These are phyloP conservation scores for Mustelus asterias DNA, from an alignment of 2,113 vertebrate species.

Conservation along the genomic window DNA sequence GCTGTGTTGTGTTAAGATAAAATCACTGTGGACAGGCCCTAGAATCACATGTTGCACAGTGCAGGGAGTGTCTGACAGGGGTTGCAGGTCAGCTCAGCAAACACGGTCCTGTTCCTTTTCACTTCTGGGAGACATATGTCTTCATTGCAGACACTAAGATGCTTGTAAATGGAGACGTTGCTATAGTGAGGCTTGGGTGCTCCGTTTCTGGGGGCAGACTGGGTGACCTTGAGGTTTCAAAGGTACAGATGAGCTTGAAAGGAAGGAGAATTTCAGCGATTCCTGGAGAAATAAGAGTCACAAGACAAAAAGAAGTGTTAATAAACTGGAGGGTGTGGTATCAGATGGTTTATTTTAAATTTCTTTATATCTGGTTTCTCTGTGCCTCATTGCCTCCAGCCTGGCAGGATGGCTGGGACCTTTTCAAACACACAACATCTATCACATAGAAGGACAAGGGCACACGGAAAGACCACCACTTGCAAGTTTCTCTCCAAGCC, in stretches of 20 bases:
- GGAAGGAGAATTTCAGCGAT: background rate
- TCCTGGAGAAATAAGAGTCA: background rate
- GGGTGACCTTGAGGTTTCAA: slow-evolving; percentile 23
- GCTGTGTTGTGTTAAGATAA: slow-evolving; percentile 34
- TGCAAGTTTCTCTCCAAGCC: no score
- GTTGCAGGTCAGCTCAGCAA: slow-evolving; percentile 24
- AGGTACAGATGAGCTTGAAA: slow-evolving; percentile 24
- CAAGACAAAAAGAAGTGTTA: background rate
- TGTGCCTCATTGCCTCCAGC: background rate
- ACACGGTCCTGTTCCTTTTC: slow-evolving; percentile 21
- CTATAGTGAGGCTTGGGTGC: slow-evolving; percentile 35
- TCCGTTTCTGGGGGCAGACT: background rate
- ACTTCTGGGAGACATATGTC: background rate
- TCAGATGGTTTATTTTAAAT: background rate
- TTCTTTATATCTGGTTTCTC: background rate
- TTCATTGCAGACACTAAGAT: slow-evolving; percentile 16
- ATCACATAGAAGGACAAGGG: background rate
- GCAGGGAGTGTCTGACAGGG: slow-evolving; percentile 15
- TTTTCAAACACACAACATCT: background rate
- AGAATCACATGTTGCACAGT: slow-evolving; percentile 13
- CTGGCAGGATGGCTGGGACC: background rate
- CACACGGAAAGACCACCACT: no score
- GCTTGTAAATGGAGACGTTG: slow-evolving; percentile 21
- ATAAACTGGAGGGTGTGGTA: no score
- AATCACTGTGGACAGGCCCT: background rate